Evolutionary conservation across 1,140 invertebrate genomes (phyloP).

Genomic region (Teleopsis dalmanni): DNA sequence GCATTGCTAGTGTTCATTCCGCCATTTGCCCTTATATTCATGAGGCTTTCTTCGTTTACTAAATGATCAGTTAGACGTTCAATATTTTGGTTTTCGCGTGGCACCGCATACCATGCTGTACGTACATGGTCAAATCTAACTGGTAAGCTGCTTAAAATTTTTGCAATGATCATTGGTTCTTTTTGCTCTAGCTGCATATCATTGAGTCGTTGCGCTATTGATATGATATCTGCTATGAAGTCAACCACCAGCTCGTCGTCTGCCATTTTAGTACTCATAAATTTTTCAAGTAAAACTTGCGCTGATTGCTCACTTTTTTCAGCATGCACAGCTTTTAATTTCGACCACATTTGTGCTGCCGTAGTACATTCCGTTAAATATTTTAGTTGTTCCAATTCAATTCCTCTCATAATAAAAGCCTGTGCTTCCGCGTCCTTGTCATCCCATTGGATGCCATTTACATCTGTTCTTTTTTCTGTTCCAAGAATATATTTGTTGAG

Average conservation of each 20-base stretch:
- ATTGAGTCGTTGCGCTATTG: slow-evolving; percentile 2
- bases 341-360: too few species aligned
- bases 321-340: too few species aligned
- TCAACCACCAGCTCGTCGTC: neutral
- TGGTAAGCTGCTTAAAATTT: slow-evolving; percentile 6
- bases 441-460: too few species aligned
- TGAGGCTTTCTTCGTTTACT: neutral
- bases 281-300: slow-evolving; percentile 4
- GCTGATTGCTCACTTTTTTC: too few species aligned
- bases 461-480: too few species aligned
- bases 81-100: slow-evolving; percentile 5
- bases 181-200: slow-evolving; percentile 7
- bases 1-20: too few species aligned
- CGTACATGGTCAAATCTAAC: slow-evolving; percentile 6
- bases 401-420: too few species aligned
- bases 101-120: slow-evolving; percentile 7
- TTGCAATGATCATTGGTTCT: slow-evolving; percentile 4
- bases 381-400: too few species aligned
- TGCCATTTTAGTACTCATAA: slow-evolving; percentile 8
- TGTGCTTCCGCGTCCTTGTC: too few species aligned
- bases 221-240: neutral
- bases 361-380: too few species aligned
- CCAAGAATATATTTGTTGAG: too few species aligned
- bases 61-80: slow-evolving; percentile 9
- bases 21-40: too few species aligned